Evolutionary conservation across 2,113 vertebrate genomes (phyloP), one percentile per base, ranked within the genome.

Genomic region (Eublepharis macularius): DNA sequence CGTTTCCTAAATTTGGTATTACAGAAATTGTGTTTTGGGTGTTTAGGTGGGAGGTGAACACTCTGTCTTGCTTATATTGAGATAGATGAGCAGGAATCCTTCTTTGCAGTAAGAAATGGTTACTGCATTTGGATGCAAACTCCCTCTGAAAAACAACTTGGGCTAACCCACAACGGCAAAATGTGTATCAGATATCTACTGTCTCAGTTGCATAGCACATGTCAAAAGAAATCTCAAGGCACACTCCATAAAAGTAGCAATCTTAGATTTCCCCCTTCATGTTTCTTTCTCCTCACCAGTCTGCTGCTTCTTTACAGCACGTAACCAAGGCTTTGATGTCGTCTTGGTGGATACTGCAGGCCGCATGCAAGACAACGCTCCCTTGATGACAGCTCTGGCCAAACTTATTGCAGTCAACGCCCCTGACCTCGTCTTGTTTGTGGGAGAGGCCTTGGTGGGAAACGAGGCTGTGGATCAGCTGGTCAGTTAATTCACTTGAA

Each of bases 341-440:
- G 99, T 99, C 78, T 95, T 99, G 96, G 98, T 99, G 96, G 99
- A 99, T 95, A 99, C 99, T 0, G 99, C 99, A 0, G 99, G 99
- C 80, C 98, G 99, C 78, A 99, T 99, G 99, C 99, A 99, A 95
- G 98, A 99, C 96, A 99, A 99, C 0, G 97, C 97, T 10, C 99
- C 99, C 6, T 92, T 99, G 86, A 99, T 99, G 99, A 98, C 97
- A 0, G 98, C 99, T 0, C 93, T 99, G 95, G 98, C 98, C 72
- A 99, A 99, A 88, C 98, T 99, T 76, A 99, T 99, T 1, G 97
- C 98, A 0, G 98, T 99, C 94, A 99, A 99, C 6, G 96, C 97
- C 90, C 99, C 99, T 0, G 99, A 99, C 94, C 94, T 99, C 43
- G 98, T 99, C 87, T 96, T 99, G 91, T 99, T 99, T 14, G 99